These are phyloP conservation scores for Doris montereyensis DNA, from an alignment of 2,888 invertebrate genomes.

Conservation along the genomic window DNA sequence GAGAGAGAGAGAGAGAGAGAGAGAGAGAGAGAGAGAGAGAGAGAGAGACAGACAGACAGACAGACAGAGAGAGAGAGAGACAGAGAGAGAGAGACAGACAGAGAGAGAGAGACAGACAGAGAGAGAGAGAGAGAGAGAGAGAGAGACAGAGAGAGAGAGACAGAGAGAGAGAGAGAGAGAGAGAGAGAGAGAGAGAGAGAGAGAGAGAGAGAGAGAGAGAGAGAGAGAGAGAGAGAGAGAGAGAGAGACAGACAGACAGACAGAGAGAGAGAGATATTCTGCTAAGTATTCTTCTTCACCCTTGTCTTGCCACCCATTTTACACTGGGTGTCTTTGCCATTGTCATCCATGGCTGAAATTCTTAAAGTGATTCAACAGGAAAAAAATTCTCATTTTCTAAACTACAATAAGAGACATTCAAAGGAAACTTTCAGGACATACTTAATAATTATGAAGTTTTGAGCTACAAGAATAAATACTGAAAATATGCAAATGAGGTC, in stretches of 20 bases:
- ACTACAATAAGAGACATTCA: too few species aligned
- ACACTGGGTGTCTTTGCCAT: too few species aligned
- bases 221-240: slow-evolving; percentile 11
- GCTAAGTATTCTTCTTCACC: too few species aligned
- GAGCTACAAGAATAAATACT: too few species aligned
- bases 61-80: neutral
- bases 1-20: neutral
- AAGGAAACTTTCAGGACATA: too few species aligned
- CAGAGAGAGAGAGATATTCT: neutral
- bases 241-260: neutral
- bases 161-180: neutral
- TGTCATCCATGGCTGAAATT: too few species aligned
- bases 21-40: neutral
- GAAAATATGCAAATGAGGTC: too few species aligned
- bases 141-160: neutral
- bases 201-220: slow-evolving; percentile 15
- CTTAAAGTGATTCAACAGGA: too few species aligned
- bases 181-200: neutral
- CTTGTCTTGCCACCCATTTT: too few species aligned
- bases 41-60: neutral
- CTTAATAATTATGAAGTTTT: too few species aligned
- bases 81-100: neutral
- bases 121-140: neutral
- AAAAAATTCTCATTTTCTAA: too few species aligned
- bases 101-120: neutral